A percentile compares a stretch with the other conserved stretches of the same genome.
phyloP scores from a whole-genome alignment of 2,113 vertebrate species.

The Apeltes quadracus region DNA sequence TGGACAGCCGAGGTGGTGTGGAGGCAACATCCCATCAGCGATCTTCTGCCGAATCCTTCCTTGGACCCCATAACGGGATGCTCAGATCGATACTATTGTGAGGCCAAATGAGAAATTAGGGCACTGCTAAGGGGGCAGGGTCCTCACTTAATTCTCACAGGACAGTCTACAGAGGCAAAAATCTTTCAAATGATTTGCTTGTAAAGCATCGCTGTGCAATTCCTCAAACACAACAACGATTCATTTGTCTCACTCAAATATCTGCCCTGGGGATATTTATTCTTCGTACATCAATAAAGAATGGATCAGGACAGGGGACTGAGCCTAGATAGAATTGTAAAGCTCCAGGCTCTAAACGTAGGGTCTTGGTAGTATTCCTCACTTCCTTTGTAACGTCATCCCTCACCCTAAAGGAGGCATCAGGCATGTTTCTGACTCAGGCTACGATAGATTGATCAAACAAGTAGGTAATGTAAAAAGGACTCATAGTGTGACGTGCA shows the following conservation, averaged over 20 bases:
- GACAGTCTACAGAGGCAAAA: slow-evolving; percentile 27
- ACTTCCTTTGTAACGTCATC: slow-evolving; percentile 20
- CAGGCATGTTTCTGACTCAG: slow-evolving; percentile 18
- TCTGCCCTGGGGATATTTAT: slow-evolving; percentile 45
- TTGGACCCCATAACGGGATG: slow-evolving; percentile 47
- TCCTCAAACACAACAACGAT: slow-evolving; percentile 40
- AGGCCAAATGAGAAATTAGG: slow-evolving; percentile 47
- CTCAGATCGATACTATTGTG: slow-evolving; percentile 55
- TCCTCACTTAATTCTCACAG: slow-evolving; percentile 35
- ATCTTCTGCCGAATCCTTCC: slow-evolving; percentile 41
- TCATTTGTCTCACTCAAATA: slow-evolving; percentile 15
- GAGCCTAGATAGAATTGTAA: slow-evolving; percentile 4
- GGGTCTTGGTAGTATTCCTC: slow-evolving; percentile 20
- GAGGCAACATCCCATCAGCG: slow-evolving; percentile 29
- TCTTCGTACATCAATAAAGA: slow-evolving; percentile 40
- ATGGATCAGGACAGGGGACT: slow-evolving; percentile 13
- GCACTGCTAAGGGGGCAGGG: slow-evolving; percentile 11
- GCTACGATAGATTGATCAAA: slow-evolving; percentile 21
- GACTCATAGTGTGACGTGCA: slow-evolving; percentile 4
- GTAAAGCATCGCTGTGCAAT: slow-evolving; percentile 34
- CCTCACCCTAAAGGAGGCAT: slow-evolving; percentile 15
- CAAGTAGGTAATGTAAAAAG: slow-evolving; percentile 15
- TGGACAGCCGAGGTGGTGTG: slow-evolving; percentile 36
- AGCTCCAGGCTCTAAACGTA: slow-evolving; percentile 11
- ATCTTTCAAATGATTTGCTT: slow-evolving; percentile 38